Percentiles rank a stretch among this genome's conserved stretches.
Conservation (phyloP, 2,113 vertebrate genomes). For the Nycticebus coucang region DNA sequence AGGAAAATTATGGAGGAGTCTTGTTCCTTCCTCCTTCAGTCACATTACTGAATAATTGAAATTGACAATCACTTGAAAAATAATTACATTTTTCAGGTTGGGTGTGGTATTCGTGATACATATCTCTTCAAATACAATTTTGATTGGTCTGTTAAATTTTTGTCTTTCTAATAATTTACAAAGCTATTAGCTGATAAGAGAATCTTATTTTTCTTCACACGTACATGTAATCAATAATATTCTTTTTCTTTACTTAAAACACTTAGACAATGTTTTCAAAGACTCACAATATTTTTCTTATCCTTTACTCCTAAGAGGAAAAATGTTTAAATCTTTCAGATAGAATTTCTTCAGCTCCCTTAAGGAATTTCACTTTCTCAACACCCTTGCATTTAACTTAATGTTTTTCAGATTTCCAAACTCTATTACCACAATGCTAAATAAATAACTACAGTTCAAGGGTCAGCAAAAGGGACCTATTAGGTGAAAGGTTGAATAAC, state of each 20-base stretch:
- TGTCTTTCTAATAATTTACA: background rate
- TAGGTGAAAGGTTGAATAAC: constrained; percentile 93
- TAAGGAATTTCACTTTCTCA: constrained; percentile 77
- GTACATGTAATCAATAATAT: background rate
- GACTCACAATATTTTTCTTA: constrained; percentile 42
- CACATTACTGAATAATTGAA: background rate
- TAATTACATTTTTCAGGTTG: background rate
- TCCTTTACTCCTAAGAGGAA: constrained; percentile 12
- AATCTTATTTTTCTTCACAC: background rate
- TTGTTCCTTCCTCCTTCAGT: background rate
- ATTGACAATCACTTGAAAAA: background rate
- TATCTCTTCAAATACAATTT: background rate
- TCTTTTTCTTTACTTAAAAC: background rate
- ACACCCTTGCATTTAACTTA: constrained; percentile 76
- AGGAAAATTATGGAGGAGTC: background rate
- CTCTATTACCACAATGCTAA: constrained; percentile 83
- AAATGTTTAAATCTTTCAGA: constrained; percentile 66
- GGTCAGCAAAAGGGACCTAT: constrained; percentile 85
- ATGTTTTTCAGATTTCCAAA: constrained; percentile 90
- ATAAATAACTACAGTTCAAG: constrained; percentile 89
- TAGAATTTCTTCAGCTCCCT: constrained; percentile 63
- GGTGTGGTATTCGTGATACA: background rate
- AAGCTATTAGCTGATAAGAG: background rate
- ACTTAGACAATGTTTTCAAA: constrained; percentile 61
- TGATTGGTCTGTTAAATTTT: background rate